Conservation (phyloP, 2,113 vertebrate species). For the Xiphophorus hellerii region DNA sequence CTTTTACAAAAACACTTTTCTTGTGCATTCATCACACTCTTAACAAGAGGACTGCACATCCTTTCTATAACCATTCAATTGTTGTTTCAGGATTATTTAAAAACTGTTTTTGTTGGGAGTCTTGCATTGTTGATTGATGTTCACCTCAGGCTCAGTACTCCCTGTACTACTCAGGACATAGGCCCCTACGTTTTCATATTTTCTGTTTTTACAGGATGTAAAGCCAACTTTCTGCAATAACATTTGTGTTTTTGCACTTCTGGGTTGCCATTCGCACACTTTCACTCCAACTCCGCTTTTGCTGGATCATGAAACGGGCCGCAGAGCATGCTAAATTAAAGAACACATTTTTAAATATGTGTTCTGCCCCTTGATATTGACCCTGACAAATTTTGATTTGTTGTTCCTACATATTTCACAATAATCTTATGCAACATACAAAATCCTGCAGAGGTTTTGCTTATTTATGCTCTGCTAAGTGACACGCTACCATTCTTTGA, state of each 20-base stretch:
- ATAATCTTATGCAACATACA: constrained; percentile 43
- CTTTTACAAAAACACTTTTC: no score
- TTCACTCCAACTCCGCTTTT: neutral
- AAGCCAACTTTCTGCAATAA: neutral
- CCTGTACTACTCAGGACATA: neutral
- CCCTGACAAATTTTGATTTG: constrained; percentile 3
- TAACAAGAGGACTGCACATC: no score
- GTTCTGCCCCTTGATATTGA: constrained; percentile 4
- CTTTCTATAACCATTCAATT: neutral
- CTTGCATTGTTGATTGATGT: neutral
- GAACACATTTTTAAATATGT: constrained; percentile 11
- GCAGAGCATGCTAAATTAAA: neutral
- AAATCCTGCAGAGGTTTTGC: constrained; percentile 17
- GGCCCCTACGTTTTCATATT: neutral
- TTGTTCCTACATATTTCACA: constrained; percentile 40
- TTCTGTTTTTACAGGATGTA: neutral
- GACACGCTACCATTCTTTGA: constrained; percentile 40
- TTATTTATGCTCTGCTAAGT: constrained; percentile 37
- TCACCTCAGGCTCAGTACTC: neutral
- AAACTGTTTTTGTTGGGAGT: neutral
- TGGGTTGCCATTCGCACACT: constrained; percentile 8
- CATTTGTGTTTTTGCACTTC: neutral
- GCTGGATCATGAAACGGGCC: neutral
- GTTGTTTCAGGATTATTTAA: neutral
- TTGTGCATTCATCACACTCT: no score